A percentile compares a stretch with the other conserved stretches of the same genome.
These are phyloP conservation scores for Lerista edwardsae DNA, from an alignment of 2,797 vertebrate species.

Conservation along the genomic window DNA sequence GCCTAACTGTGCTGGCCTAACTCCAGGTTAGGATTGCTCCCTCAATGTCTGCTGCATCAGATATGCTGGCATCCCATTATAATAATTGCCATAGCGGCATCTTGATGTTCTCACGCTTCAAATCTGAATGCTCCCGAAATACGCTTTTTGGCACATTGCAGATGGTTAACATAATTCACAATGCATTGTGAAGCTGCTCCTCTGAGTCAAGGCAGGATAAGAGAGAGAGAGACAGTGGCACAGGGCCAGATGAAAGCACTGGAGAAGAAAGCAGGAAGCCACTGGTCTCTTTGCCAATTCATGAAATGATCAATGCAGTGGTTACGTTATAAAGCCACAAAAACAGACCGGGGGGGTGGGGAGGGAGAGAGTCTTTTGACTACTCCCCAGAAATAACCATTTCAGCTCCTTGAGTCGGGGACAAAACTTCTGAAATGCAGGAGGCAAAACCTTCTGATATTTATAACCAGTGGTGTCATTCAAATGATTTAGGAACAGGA, in stretches of 20 bases:
- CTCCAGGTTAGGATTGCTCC: too few relatives aligned
- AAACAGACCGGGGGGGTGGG: background rate
- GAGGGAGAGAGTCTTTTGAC: background rate
- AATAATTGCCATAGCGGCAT: background rate
- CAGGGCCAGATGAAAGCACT: constrained; percentile 41
- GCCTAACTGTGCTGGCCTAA: too few relatives aligned
- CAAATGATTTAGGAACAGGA: too few relatives aligned
- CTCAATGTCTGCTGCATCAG: background rate
- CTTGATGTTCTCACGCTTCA: background rate
- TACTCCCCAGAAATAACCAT: background rate
- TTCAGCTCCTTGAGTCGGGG: background rate
- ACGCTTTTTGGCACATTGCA: background rate
- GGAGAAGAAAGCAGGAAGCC: background rate
- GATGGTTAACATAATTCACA: constrained; percentile 18
- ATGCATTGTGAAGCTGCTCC: constrained; percentile 33
- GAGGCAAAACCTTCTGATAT: background rate
- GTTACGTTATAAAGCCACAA: background rate
- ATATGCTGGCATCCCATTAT: background rate
- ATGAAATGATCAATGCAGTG: constrained; percentile 6
- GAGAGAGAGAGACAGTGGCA: constrained; percentile 37
- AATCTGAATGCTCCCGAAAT: constrained; percentile 15
- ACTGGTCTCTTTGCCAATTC: constrained; percentile 36
- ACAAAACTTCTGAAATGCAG: background rate
- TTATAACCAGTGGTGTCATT: too few relatives aligned
- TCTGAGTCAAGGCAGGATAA: constrained; percentile 35